A percentile compares a stretch with the other conserved stretches of the same genome.
These are phyloP conservation scores for Aphelinus certus DNA, from an alignment of 1,140 invertebrate genomes.

Conservation along the genomic window DNA sequence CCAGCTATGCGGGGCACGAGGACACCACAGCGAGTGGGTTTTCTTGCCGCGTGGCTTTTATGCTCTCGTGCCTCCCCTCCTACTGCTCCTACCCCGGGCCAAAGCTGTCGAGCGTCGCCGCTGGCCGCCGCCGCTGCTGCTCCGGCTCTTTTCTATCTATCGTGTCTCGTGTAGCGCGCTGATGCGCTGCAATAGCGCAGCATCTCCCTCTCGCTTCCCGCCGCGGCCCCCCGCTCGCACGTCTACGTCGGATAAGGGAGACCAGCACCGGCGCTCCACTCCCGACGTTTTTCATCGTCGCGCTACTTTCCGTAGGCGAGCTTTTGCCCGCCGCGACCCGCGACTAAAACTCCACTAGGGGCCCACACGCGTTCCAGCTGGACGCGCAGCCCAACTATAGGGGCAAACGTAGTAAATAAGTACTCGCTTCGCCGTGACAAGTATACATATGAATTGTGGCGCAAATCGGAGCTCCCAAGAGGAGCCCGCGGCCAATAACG, in stretches of 20 bases:
- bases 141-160: not conserved
- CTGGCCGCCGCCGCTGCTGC: not conserved
- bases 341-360: too few species aligned
- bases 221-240: not conserved
- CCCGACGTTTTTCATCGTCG: not conserved
- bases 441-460: too few species aligned
- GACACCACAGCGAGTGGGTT: constrained; percentile 62
- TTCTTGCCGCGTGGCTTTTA: constrained; percentile 63
- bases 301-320: too few species aligned
- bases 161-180: not conserved
- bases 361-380: too few species aligned
- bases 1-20: constrained; percentile 52
- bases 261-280: not conserved
- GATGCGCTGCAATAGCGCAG: not conserved
- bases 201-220: not conserved
- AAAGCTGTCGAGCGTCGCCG: too few species aligned
- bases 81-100: constrained; percentile 44
- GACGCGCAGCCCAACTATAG: too few species aligned
- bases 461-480: too few species aligned
- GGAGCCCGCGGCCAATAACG: too few species aligned
- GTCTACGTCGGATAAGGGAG: constrained; percentile 6
- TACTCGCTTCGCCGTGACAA: too few species aligned
- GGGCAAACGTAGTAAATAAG: too few species aligned
- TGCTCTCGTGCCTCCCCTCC: constrained; percentile 59
- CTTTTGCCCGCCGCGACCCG: too few species aligned